Base-by-base conservation (phyloP, 2,113 vertebrate genomes). In the Pelodiscus sinensis region DNA sequence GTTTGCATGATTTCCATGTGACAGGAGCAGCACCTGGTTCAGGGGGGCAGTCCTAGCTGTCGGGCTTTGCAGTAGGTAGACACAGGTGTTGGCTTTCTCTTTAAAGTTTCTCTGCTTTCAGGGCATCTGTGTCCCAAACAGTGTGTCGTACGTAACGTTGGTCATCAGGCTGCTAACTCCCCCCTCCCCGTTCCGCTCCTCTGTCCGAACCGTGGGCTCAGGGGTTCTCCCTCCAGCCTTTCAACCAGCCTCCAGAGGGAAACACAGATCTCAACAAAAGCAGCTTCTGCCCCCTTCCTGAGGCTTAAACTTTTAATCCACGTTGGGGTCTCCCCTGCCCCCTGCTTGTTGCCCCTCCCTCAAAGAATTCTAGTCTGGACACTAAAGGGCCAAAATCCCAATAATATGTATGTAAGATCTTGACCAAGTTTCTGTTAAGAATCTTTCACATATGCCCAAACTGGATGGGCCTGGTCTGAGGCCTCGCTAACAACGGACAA, bases 1-100 rank as follows among this genome's bases (percentile, higher is more conserved):
- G 79, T 1, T 58, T 14, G 0, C 73, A 2, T 65, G 5, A 0
- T 19, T 4, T 24, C 44, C 35, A 38, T 5, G 24, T 78, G 73
- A 84, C 90, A 11, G 84, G 55, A 88, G 1, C 84, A 11, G 62
- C 1, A 1, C 71, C 12, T 51, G 84, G 84, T 16, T 8, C 88
- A 55, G 73, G 86, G 35, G 51, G 55, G 89, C 86, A 78, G 89
- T 81, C 84, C 18, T 71, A 18, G 18, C 18, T 35, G n/a, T 35
- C 4, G 2, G 9, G 18, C 88, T 16, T 2, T 13, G 4, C 52
- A 62, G 1, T 62, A 18, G 0, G 0, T 6, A 65, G 60, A 25
- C 35, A 84, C 12, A 29, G 12, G 12, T 38, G 50, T 27, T 88
- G 29, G 52, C 94, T 83, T 87, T 5, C 56, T 4, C 31, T 68